A percentile compares a stretch with the other conserved stretches of the same genome.
phyloP scores from a whole-genome alignment of 2,113 vertebrate species.

The Limanda limanda region DNA sequence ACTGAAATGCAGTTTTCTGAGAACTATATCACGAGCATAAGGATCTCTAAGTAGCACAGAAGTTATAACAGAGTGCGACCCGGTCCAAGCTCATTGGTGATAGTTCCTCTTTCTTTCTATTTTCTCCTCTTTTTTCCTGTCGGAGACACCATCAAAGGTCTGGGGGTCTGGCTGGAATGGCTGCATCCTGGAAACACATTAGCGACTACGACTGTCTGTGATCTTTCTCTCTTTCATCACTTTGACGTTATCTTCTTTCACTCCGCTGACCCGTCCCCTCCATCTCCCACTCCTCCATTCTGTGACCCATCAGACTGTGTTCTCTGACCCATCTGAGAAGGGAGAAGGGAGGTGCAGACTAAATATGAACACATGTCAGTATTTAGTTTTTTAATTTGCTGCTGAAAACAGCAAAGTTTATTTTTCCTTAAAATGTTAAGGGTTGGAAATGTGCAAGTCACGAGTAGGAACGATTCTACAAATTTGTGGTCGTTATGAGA shows the following conservation, averaged over 20 bases:
- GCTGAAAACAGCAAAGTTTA: too few relatives aligned
- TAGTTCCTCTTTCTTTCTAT: slow-evolving; percentile 57
- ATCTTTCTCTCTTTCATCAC: slow-evolving; percentile 69
- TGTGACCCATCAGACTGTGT: slow-evolving; percentile 75
- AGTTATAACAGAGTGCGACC: slow-evolving; percentile 51
- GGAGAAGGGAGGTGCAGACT: slow-evolving; percentile 15
- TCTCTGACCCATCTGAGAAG: slow-evolving; percentile 73
- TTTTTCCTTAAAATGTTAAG: neutral
- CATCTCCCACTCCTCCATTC: slow-evolving; percentile 59
- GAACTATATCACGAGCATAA: slow-evolving; percentile 7
- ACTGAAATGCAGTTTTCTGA: slow-evolving; percentile 7
- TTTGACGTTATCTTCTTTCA: slow-evolving; percentile 65
- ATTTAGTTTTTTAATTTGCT: slow-evolving; percentile 18
- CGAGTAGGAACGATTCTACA: neutral
- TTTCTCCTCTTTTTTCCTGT: slow-evolving; percentile 29
- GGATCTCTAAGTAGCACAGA: slow-evolving; percentile 21
- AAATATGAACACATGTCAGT: slow-evolving; percentile 19
- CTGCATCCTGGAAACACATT: slow-evolving; percentile 79
- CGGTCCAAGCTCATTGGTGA: slow-evolving; percentile 57
- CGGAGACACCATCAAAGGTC: slow-evolving; percentile 75
- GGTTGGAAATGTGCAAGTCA: neutral
- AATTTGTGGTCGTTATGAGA: slow-evolving; percentile 13
- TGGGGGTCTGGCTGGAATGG: slow-evolving; percentile 69
- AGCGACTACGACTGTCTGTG: slow-evolving; percentile 67
- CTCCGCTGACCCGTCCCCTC: slow-evolving; percentile 14